Evolutionary conservation across 1,140 invertebrate genomes (phyloP), one percentile per base, ranked within the genome.

Genomic region (Drosophila serrata): DNA sequence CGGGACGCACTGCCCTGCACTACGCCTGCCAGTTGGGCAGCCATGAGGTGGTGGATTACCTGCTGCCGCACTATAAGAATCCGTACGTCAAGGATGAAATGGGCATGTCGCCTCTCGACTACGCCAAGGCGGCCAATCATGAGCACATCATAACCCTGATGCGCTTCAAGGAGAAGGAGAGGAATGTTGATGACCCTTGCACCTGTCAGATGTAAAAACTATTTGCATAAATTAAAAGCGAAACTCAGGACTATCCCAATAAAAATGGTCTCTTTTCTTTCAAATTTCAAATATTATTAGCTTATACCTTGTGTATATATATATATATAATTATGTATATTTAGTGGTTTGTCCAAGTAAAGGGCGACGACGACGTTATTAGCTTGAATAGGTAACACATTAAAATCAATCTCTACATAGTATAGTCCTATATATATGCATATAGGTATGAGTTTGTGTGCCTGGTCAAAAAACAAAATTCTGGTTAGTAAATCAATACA

Each of bases 1-100:
- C 94, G 1, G 95, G 94, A 35, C 91, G 95, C 29, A 95, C 95
- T 0, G 93, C 95, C 1, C 81, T 96, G 9, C 95, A 96, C 81
- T 79, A 94, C 33, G 95, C 94, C 4, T 93, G 93, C 0, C 79
- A 95, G 24, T 93, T 94, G 69, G 93, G 94, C 40, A 90, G 93
- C 3, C 27, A 45, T 3, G 51, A 87, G 13, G 75, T 90, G 4
- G 88, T 93, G 0, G 67, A 91, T 19, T 95, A 93, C 61, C 78
- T 95, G 0, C 11, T 95, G 9, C 75, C 93, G 2, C 78, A 93
- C 45, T 92, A 93, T 4, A 86, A 81, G 4, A 92, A 94, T 63
- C 46, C 64, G 0, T 58, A 74, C 5, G 58, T 68, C 0, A 82
- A 81, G 35, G 95, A 95, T 68, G 81, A 92, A 17, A 33, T 94